These are phyloP conservation scores for Azorinus chamasolen DNA, from an alignment of 2,888 invertebrate genomes.

Conservation along the genomic window DNA sequence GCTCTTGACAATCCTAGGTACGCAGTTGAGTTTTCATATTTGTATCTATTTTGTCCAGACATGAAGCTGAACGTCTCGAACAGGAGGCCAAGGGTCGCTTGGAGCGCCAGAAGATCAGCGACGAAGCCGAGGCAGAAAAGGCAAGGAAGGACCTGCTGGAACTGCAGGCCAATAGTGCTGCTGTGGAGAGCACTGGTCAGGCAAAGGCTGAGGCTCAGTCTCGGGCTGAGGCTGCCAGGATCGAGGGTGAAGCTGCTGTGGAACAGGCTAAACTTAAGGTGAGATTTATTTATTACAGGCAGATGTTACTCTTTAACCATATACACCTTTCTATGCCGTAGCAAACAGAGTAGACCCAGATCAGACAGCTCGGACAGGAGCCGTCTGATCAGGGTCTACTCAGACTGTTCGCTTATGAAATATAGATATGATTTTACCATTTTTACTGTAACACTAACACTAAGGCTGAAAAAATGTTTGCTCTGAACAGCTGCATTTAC, in stretches of 20 bases:
- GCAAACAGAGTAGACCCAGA: too few species aligned
- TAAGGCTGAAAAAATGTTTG: too few species aligned
- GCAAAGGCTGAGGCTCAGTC: conserved; percentile 88
- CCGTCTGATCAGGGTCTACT: too few species aligned
- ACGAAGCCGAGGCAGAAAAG: conserved; percentile 87
- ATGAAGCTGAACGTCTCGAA: conserved; percentile 87
- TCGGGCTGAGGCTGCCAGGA: conserved; percentile 87
- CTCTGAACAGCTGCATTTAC: too few species aligned
- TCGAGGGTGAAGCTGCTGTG: conserved; percentile 88
- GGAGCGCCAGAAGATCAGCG: conserved; percentile 87
- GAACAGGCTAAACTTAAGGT: conserved; percentile 87
- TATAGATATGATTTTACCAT: too few species aligned
- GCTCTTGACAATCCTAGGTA: too few species aligned
- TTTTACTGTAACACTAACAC: too few species aligned
- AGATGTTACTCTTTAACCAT: neutral
- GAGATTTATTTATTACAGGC: neutral
- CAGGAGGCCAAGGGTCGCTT: conserved; percentile 87
- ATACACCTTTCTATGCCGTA: neutral
- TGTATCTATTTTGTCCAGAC: conserved; percentile 75
- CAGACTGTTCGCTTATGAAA: too few species aligned
- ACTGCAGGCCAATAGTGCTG: conserved; percentile 87
- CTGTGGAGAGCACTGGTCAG: conserved; percentile 87
- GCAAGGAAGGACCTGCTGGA: conserved; percentile 86
- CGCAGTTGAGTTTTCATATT: too few species aligned
- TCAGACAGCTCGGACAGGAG: too few species aligned